A percentile compares a stretch with the other conserved stretches of the same genome.
These are phyloP conservation scores for Rhopalosiphum padi DNA, from an alignment of 1,140 invertebrate species.

Conservation along the genomic window DNA sequence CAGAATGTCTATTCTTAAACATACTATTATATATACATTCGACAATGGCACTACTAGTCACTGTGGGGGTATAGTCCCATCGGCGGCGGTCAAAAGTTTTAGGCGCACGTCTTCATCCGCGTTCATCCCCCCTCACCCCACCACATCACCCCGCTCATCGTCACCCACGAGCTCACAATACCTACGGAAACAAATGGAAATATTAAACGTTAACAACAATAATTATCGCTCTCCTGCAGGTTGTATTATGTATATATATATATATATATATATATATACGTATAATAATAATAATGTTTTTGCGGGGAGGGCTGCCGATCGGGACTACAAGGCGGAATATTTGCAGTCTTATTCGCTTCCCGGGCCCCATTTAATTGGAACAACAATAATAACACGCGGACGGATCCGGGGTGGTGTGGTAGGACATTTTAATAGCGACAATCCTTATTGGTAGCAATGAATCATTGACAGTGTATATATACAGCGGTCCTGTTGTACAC, in stretches of 20 bases:
- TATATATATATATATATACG: not conserved
- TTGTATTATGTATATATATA: not conserved
- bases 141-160: not conserved
- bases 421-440: slow-evolving; percentile 49
- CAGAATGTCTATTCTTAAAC: not conserved
- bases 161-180: not conserved
- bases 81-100: slow-evolving; percentile 33
- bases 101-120: not conserved
- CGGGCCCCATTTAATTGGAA: slow-evolving; percentile 41
- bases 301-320: not conserved
- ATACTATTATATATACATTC: not conserved
- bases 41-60: not conserved
- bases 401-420: not conserved
- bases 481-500: not conserved
- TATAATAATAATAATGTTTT: slow-evolving; percentile 30
- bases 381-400: slow-evolving; percentile 41
- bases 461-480: slow-evolving; percentile 6
- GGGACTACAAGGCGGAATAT: not conserved
- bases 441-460: slow-evolving; percentile 49
- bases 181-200: slow-evolving; percentile 45
- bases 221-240: slow-evolving; percentile 28
- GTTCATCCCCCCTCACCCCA: no score
- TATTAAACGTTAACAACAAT: slow-evolving; percentile 52
- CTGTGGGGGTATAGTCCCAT: not conserved
- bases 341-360: slow-evolving; percentile 37